Evolutionary conservation across 2,888 invertebrate genomes (phyloP).

Genomic region (Chrysolina haemoptera): DNA sequence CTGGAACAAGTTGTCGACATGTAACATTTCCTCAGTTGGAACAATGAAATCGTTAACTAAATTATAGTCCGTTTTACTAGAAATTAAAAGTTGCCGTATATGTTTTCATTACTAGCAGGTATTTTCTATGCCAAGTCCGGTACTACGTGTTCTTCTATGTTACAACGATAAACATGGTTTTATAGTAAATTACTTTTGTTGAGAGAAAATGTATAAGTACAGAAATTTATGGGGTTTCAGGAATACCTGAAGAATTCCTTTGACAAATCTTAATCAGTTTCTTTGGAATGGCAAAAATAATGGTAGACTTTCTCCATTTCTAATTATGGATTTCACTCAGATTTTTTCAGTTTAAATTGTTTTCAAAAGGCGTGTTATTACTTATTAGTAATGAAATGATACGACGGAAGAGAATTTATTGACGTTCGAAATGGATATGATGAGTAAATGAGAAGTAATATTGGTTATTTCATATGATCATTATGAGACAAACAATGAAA

Average conservation of each 20-base stretch:
- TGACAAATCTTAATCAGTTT: neutral
- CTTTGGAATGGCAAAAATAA: neutral
- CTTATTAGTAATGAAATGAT: no score
- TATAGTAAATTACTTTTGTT: slow-evolving; percentile 8
- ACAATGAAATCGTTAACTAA: slow-evolving; percentile 15
- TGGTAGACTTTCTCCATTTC: neutral
- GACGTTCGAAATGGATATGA: no score
- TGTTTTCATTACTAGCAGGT: slow-evolving; percentile 13
- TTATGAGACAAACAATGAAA: no score
- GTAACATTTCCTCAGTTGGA: neutral
- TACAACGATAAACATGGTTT: neutral
- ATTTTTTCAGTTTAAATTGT: neutral
- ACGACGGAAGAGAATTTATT: no score
- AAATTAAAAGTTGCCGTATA: slow-evolving; percentile 11
- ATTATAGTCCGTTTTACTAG: slow-evolving; percentile 6
- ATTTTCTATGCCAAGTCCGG: neutral
- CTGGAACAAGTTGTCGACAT: neutral
- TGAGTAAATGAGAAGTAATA: no score
- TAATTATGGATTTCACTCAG: neutral
- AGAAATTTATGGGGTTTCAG: slow-evolving; percentile 1
- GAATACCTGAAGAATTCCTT: neutral
- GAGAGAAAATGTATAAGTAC: neutral
- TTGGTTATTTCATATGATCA: no score
- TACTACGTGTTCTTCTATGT: neutral
- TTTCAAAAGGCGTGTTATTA: neutral